Evolutionary conservation across 2,888 invertebrate genomes (phyloP).

Genomic region (Nomada ruficornis): DNA sequence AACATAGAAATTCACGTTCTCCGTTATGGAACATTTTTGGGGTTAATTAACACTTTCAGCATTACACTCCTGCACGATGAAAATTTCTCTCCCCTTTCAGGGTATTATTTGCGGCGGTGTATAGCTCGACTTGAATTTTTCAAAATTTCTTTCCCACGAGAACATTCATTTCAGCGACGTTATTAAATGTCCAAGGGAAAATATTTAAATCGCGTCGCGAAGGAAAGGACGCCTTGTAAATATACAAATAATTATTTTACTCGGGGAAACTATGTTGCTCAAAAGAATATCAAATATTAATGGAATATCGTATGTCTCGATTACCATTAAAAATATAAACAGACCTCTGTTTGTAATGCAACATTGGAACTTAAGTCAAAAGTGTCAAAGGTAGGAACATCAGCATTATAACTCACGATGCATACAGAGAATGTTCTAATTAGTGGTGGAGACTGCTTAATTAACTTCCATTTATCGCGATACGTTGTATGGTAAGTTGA

Average conservation of each 20-base stretch:
- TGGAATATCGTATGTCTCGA: neutral
- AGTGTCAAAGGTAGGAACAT: too few relatives aligned
- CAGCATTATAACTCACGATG: too few relatives aligned
- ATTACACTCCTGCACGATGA: too few relatives aligned
- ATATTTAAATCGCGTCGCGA: neutral
- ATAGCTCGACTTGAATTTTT: too few relatives aligned
- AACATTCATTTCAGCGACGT: neutral
- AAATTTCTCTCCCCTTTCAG: too few relatives aligned
- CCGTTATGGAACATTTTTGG: neutral
- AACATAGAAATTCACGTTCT: neutral
- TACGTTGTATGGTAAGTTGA: neutral
- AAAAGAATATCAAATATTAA: neutral
- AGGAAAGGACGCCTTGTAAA: neutral
- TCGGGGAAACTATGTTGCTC: neutral
- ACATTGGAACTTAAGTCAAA: neutral
- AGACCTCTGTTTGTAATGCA: neutral
- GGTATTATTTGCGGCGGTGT: too few relatives aligned
- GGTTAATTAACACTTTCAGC: too few relatives aligned
- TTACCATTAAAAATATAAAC: slow-evolving; percentile 1
- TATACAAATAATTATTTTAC: neutral
- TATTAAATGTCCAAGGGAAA: neutral
- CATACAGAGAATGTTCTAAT: slow-evolving; percentile 13
- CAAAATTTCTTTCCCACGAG: neutral
- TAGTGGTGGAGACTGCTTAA: slow-evolving; percentile 25
- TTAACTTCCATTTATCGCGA: slow-evolving; percentile 21